These are phyloP conservation scores for Porites divaricata DNA, from an alignment of 92 coral and sea anemone genomes.

Conservation along the genomic window DNA sequence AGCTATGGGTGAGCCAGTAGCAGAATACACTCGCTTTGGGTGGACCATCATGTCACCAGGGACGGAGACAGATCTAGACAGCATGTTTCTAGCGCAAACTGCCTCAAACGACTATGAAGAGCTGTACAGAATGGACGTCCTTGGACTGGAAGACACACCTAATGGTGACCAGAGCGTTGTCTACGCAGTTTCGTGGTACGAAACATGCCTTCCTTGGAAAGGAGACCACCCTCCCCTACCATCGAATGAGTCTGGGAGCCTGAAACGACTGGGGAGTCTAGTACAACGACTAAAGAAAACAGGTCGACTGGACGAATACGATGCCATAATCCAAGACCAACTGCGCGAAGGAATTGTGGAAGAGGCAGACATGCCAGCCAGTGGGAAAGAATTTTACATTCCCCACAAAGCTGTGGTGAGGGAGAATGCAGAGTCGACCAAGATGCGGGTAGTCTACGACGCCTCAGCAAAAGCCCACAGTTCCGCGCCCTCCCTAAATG, in stretches of 20 bases:
- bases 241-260: conserved; percentile 51
- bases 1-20: conserved; percentile 57
- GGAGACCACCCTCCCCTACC: conserved; percentile 65
- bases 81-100: conserved; percentile 56
- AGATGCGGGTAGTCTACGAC: conserved; percentile 62
- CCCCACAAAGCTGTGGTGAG: conserved; percentile 71
- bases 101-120: conserved; percentile 59
- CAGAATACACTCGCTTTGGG: conserved; percentile 56
- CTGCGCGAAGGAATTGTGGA: conserved; percentile 57
- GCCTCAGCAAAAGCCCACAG: conserved; percentile 60
- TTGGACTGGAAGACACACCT: conserved; percentile 58
- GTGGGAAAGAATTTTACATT: conserved; percentile 60
- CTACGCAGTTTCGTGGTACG: conserved; percentile 67
- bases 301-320: conserved; percentile 46
- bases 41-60: conserved; percentile 77
- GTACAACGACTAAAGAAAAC: conserved; percentile 59
- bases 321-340: conserved; percentile 59
- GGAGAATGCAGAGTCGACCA: conserved; percentile 66
- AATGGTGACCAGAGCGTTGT: conserved; percentile 65
- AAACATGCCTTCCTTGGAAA: conserved; percentile 64
- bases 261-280: conserved; percentile 47
- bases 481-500: conserved; percentile 63
- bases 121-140: conserved; percentile 66
- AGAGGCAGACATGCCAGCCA: conserved; percentile 66
- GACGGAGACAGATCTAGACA: conserved; percentile 57